A percentile compares a stretch with the other conserved stretches of the same genome.
Conservation (phyloP, 2,113 vertebrate genomes). For the Nyctibius bracteatus region DNA sequence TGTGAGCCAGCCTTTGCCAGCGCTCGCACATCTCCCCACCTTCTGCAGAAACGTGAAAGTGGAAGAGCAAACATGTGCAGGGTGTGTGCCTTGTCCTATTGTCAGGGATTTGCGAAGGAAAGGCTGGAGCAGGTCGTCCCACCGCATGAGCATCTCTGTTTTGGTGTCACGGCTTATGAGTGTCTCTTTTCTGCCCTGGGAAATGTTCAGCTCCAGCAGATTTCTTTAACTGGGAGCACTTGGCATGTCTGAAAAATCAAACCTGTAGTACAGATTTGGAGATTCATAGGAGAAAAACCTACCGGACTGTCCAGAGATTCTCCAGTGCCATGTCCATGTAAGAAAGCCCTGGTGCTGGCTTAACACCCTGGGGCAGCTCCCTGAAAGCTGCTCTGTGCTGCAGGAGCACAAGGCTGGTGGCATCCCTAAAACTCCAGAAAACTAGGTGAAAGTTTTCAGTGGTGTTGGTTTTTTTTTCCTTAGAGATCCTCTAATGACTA, state of each 20-base stretch:
- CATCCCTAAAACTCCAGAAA: not conserved
- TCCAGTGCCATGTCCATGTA: accelerated
- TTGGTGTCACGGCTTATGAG: accelerated
- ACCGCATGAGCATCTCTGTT: not conserved
- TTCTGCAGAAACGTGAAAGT: not conserved
- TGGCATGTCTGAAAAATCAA: not conserved
- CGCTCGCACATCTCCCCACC: not conserved
- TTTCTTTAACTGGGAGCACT: not conserved
- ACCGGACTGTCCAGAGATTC: not conserved
- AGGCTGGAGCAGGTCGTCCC: not conserved
- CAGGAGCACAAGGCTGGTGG: accelerated
- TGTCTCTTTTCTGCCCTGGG: not conserved
- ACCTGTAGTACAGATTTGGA: not conserved
- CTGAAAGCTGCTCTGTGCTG: accelerated
- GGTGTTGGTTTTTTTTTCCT: not conserved
- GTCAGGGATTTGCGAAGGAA: not conserved
- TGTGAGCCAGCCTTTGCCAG: accelerated
- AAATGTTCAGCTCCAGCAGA: not conserved
- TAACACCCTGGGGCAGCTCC: not conserved
- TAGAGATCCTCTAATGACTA: not conserved
- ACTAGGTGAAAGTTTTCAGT: not conserved
- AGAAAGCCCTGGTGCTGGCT: not conserved
- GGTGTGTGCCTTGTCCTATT: not conserved
- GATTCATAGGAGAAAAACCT: not conserved
- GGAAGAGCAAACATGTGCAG: not conserved